Evolutionary conservation across 2,797 vertebrate genomes (phyloP).

Genomic region (Chiroxiphia lanceolata): DNA sequence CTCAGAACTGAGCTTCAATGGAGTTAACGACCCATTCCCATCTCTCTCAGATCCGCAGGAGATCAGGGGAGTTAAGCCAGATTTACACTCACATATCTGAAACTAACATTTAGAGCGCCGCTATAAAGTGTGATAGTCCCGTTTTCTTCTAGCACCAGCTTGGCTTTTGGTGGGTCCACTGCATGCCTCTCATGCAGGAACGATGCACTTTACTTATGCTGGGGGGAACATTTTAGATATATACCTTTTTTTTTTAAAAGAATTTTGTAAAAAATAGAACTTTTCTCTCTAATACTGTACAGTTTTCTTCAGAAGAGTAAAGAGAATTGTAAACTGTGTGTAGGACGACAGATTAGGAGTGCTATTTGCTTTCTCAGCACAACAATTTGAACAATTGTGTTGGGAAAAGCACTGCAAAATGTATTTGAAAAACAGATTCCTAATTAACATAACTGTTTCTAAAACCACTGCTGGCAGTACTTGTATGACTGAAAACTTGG

Average conservation of each 20-base stretch:
- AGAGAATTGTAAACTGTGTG: conserved; percentile 55
- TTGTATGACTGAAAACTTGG: neutral
- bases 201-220: conserved; percentile 36
- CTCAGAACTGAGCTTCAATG: conserved; percentile 65
- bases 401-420: conserved; percentile 25
- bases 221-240: conserved; percentile 54
- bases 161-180: conserved; percentile 28
- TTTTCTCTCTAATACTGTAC: conserved; percentile 68
- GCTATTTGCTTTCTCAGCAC: conserved; percentile 19
- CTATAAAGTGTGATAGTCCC: neutral
- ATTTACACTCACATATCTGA: neutral
- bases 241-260: conserved; percentile 23
- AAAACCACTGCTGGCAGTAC: conserved; percentile 49
- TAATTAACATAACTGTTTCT: conserved; percentile 27
- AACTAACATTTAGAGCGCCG: neutral
- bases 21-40: conserved; percentile 48
- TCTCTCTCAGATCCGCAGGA: neutral
- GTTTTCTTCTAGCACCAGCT: conserved; percentile 45
- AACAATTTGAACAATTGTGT: neutral
- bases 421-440: conserved; percentile 52
- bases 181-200: conserved; percentile 16
- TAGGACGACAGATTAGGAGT: conserved; percentile 7
- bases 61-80: neutral
- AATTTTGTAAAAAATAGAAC: conserved; percentile 55
- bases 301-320: conserved; percentile 62